These are phyloP conservation scores for Pangasius larnaudii DNA, from an alignment of 2,797 vertebrate species.

Conservation along the genomic window DNA sequence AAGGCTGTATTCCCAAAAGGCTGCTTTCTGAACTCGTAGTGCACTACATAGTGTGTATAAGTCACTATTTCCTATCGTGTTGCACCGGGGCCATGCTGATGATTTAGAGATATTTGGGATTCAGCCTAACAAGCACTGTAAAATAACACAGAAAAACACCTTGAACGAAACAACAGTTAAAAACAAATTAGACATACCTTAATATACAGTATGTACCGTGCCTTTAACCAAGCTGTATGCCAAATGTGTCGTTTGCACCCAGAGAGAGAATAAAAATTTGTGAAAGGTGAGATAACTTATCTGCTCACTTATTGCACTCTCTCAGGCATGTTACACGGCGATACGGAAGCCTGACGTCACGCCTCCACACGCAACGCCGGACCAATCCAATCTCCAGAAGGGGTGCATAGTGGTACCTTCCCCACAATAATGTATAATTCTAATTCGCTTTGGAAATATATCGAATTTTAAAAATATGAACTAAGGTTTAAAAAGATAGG, in stretches of 20 bases:
- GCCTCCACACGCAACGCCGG: slow-evolving; percentile 51
- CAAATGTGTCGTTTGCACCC: neutral
- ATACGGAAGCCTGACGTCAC: slow-evolving; percentile 51
- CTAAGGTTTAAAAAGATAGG: rapidly evolving
- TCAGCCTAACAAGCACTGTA: neutral
- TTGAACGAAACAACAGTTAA: neutral
- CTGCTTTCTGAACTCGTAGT: neutral
- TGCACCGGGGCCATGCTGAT: neutral
- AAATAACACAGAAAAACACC: neutral
- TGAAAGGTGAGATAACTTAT: neutral
- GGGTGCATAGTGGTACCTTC: neutral
- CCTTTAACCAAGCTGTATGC: neutral
- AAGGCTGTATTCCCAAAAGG: neutral
- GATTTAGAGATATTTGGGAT: neutral
- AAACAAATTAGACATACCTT: neutral
- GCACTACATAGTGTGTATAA: neutral
- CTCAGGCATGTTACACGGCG: neutral
- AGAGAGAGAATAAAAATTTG: neutral
- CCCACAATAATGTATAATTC: too few relatives aligned
- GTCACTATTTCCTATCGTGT: too few relatives aligned
- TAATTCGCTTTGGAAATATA: neutral
- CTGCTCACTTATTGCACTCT: neutral
- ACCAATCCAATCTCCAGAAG: slow-evolving; percentile 49
- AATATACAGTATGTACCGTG: neutral
- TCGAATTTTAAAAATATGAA: neutral